Evolutionary conservation across 2,113 vertebrate genomes (phyloP), one percentile per base, ranked within the genome.

Genomic region (Panthera uncia): DNA sequence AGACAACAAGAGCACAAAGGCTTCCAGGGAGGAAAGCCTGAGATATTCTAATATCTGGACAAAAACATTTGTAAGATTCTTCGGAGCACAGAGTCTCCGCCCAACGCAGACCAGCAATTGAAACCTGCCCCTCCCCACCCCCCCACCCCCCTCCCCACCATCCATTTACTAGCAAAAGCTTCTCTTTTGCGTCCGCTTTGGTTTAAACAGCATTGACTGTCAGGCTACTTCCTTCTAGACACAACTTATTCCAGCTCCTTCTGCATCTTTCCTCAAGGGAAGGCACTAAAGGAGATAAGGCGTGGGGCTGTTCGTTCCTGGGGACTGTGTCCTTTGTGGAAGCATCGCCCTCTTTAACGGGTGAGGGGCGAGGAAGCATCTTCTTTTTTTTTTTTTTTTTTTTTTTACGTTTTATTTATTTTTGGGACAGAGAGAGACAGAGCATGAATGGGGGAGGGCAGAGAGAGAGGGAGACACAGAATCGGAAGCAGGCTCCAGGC

Each of bases 301-400:
- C 3, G 3, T 15, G 61, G 66, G 52, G 8, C 10, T 52, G 50
- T 55, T 19, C 25, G 0, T 31, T 10, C 9, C 0, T 4, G 10
- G 50, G 63, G 36, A 50, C 31, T 0, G 0, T 1, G 27, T 16
- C 55, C 38, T 90, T 83, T 79, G 57, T 61, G 19, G 61, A 89
- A 45, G 25, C 33, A 5, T 14, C 27, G 1, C 7, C 78, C 36
- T 41, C 81, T 31, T 52, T 10, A 52, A 68, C 63, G 29, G 21
- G 19, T 15, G 15, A 68, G 48, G 15, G 19, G 36, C 55, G 8
- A 69, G 41, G 74, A 82, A 38, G 55, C 5, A 5, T 41, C 41
- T 65, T 86, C 71, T 65, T 36, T 36, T 36, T 36, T 36, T 36
- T 36, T 36, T 36, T 36, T 36, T 36, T 36, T 36, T 36, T 36